A percentile compares a stretch with the other conserved stretches of the same genome.
These are phyloP conservation scores for Zaprionus ghesquierei DNA, from an alignment of 1,140 invertebrate species.

Conservation along the genomic window DNA sequence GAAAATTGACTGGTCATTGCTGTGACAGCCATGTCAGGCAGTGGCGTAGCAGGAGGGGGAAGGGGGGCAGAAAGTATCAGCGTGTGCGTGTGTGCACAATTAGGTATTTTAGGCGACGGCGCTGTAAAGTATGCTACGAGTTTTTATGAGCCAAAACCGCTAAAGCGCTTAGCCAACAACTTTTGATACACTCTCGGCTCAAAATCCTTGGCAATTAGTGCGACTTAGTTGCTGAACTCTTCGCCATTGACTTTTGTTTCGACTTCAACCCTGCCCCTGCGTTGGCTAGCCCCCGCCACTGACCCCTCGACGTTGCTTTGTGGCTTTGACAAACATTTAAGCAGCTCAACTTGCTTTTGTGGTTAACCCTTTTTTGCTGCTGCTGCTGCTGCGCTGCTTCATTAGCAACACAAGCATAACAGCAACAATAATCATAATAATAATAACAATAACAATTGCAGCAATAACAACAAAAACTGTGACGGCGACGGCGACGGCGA, in stretches of 20 bases:
- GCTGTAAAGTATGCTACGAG: constrained; percentile 34
- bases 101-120: constrained; percentile 40
- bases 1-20: constrained; percentile 64
- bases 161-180: constrained; percentile 43
- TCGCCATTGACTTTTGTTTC: not conserved
- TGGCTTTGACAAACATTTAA: constrained; percentile 18
- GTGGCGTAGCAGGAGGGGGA: not conserved
- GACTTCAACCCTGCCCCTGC: not conserved
- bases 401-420: constrained; percentile 44
- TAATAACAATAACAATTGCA: constrained; percentile 1
- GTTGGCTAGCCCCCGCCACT: not conserved
- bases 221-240: constrained; percentile 34
- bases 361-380: constrained; percentile 43
- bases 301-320: not conserved
- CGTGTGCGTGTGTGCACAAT: constrained; percentile 22
- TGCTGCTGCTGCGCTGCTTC: constrained; percentile 18
- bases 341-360: constrained; percentile 34
- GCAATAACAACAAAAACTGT: not conserved
- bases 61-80: not conserved
- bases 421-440: not conserved
- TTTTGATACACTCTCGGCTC: constrained; percentile 1
- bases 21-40: constrained; percentile 69
- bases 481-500: not conserved
- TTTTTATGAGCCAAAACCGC: constrained; percentile 38
- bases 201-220: constrained; percentile 40